Percentiles rank a stretch among this genome's conserved stretches.
phyloP scores from a whole-genome alignment of 2,888 invertebrate species.

The Polyommatus iphigenia region DNA sequence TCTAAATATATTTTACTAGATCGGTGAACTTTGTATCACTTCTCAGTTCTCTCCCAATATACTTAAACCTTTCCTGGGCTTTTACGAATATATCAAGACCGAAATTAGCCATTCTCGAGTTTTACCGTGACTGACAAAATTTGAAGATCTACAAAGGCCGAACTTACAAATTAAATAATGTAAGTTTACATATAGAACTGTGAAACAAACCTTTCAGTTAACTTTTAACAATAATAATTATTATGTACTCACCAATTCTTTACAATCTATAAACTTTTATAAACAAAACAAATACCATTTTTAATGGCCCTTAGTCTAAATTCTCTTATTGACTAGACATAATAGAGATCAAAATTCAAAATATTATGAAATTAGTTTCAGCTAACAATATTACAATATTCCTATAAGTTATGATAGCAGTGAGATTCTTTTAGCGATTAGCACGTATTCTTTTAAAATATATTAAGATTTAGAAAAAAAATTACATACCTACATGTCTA shows the following conservation, averaged over 20 bases:
- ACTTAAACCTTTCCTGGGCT: no score
- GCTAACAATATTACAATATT: background rate
- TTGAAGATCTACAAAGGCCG: no score
- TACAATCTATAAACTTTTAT: background rate
- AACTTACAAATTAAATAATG: no score
- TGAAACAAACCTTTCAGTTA: background rate
- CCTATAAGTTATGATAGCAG: background rate
- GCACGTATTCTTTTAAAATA: background rate
- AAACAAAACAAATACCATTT: conserved; percentile 14
- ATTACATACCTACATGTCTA: no score
- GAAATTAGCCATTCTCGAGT: no score
- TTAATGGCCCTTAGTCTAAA: conserved; percentile 4
- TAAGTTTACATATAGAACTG: background rate
- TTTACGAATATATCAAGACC: no score
- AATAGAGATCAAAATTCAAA: conserved; percentile 14
- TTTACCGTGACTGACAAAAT: no score
- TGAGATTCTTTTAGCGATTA: background rate
- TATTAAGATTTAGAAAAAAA: no score
- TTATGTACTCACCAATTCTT: background rate
- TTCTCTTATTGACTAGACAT: background rate
- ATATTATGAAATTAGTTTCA: background rate
- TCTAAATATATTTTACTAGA: no score
- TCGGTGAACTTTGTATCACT: no score
- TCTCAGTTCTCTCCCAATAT: no score
- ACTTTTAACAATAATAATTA: background rate